Base-by-base conservation (phyloP, 2,888 invertebrate genomes). In the Cerastis rubricosa region DNA sequence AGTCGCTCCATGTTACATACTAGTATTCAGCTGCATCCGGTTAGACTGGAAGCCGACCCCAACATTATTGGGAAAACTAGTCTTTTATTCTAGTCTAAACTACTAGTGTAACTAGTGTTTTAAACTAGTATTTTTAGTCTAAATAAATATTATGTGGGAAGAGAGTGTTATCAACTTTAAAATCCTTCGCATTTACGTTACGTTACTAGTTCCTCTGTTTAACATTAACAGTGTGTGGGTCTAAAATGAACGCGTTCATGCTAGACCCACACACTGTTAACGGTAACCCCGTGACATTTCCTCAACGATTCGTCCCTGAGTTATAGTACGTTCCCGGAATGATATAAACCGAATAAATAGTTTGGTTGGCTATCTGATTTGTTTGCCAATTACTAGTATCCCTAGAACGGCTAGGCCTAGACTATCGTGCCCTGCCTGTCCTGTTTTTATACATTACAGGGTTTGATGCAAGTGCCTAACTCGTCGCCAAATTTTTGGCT, bases 231-330 rank as follows among this genome's bases (percentile, higher is more conserved):
- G 35, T 35, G 35, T 35, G 35, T 35, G 35, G 35, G 35, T 35
- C 1, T 35, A 35, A 3, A 35, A 35, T 35, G 35, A 35, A 17
- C 43, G 14, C 1, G 43, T 40, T 14, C 4, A 8, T 64, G n/a
- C 63, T 43, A 64, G n/a, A 40, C 40, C 12, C 40, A n/a, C 43
- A 29, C 29, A 29, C 59, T 59, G 19, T 19, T 19, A 29, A 19
- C n/a, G 45, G 22, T 69, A 49, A 76, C 59, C 78, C 59, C 78
- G 76, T 78, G 35, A 51, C 70, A 69, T 70, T 78, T 70, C 49
- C 61, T 45, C 35, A 54, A 78, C 43, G 29, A 35, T 68, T 59
- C 40, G 49, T 59, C 43, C 59, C 67, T 47, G 47, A 43, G 47
- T 17, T 59, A 43, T 43, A n/a, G 11, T 11, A 14, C 17, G n/a